Percentiles rank a stretch among this genome's conserved stretches.
phyloP scores from a whole-genome alignment of 2,113 vertebrate genomes.

The Chrysochloris asiatica region DNA sequence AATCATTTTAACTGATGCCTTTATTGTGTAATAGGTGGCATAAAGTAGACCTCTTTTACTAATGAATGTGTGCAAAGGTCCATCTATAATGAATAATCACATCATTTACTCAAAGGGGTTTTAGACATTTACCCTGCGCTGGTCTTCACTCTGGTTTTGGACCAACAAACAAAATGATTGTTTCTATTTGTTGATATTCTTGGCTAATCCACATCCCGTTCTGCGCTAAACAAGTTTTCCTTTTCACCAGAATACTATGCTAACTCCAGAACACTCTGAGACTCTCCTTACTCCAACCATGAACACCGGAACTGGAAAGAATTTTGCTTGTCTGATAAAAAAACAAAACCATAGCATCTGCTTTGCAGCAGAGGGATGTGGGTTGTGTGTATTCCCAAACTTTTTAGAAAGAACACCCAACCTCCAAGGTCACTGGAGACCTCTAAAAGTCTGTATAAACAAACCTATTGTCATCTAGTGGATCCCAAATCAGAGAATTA shows the following conservation, averaged over 20 bases:
- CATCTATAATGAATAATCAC: neutral
- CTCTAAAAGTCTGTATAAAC: neutral
- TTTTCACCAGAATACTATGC: neutral
- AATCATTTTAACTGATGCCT: neutral
- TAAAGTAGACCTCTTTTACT: neutral
- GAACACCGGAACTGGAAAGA: neutral
- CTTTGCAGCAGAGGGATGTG: neutral
- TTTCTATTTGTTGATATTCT: neutral
- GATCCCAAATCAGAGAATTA: too few relatives aligned
- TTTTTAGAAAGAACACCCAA: neutral
- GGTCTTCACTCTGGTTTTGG: neutral
- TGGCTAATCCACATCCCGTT: neutral
- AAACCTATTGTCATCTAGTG: too few relatives aligned
- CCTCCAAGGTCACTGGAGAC: too few relatives aligned
- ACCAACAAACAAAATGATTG: too few relatives aligned
- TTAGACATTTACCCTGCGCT: neutral
- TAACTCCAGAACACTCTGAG: neutral
- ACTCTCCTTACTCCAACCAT: neutral
- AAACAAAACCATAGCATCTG: too few relatives aligned
- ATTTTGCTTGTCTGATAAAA: accelerated
- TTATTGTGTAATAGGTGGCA: neutral
- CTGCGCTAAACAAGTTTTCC: neutral
- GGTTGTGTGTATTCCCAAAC: neutral
- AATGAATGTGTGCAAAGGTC: neutral
- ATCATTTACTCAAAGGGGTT: too few relatives aligned